Conservation (phyloP, 2,888 invertebrate genomes). For the Drosophila histrio region DNA sequence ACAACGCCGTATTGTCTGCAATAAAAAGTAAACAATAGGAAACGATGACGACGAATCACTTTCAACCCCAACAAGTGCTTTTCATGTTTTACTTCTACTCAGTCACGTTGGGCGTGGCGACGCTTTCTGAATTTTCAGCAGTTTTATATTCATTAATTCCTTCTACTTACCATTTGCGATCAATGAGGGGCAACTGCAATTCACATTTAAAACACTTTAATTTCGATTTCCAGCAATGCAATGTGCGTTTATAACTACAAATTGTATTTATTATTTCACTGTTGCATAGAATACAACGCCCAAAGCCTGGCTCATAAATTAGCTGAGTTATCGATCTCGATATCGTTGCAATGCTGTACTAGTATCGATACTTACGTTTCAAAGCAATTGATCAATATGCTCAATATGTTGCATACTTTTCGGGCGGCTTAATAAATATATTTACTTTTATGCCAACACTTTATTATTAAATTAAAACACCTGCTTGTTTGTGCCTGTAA, state of each 20-base stretch:
- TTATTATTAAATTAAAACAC: no score
- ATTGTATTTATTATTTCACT: constrained; percentile 5
- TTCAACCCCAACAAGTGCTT: constrained; percentile 35
- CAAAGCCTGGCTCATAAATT: constrained; percentile 66
- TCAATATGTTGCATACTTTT: neutral
- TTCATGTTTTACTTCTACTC: constrained; percentile 6
- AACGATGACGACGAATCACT: constrained; percentile 12
- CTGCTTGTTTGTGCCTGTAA: neutral
- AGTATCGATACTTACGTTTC: neutral
- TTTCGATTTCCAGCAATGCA: constrained; percentile 10
- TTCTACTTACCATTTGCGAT: constrained; percentile 62
- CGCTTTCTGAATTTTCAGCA: no score
- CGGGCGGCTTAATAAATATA: neutral
- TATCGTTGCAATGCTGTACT: constrained; percentile 6
- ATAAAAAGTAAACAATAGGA: constrained; percentile 26
- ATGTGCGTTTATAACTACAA: neutral
- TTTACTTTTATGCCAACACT: no score
- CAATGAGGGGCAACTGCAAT: constrained; percentile 14
- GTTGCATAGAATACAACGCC: constrained; percentile 66
- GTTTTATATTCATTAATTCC: no score
- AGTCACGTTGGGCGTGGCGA: constrained; percentile 67
- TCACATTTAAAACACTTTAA: constrained; percentile 26
- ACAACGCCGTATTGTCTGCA: constrained; percentile 45
- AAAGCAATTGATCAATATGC: neutral
- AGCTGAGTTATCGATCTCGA: constrained; percentile 32